Base-by-base conservation (phyloP, 2,797 vertebrate genomes). In the Strix occidentalis region DNA sequence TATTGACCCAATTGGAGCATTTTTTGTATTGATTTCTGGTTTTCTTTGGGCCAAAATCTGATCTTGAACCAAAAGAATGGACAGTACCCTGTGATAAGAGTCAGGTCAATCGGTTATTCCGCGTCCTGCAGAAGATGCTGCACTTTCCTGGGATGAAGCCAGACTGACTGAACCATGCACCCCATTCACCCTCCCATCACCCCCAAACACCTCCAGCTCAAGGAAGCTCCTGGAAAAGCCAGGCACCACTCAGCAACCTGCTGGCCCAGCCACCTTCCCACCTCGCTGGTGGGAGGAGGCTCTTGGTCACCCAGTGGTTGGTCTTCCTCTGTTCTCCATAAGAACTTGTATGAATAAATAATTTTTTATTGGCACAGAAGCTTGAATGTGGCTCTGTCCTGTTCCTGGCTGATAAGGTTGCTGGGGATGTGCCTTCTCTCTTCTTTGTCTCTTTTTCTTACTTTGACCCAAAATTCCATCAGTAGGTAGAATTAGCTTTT, bases 291-390 rank as follows among this genome's bases (percentile, higher is more conserved):
- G 79, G n/a, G 64, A 56, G 77, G 78, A 79, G 33, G 43, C 7
- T 79, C 29, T 39, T 66, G 87, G 29, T 87, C 71, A 93, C 60
- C 75, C 71, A 14, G 39, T 23, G 65, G 9, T 11, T 85, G 87
- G 31, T 86, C 72, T 82, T 81, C 48, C 48, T 87, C 89, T 90
- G 31, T 12, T 95, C 83, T 84, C 80, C 45, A 5, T 5, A 16
- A 68, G 65, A 94, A 71, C 58, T 69, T n/a, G 26, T 35, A 78
- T 26, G 69, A 94, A 90, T 91, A 90, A 93, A 88, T 81, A 68
- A 51, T 56, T 48, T 84, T 69, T 76, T 61, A 68, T 68, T 93
- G 89, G 87, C 84, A 89, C 64, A 50, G 60, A 56, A 77, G 31
- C 45, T 41, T 3, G 16, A 80, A 41, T 12, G 35, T 85, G 78